phyloP scores from a whole-genome alignment of 1,140 invertebrate genomes.

The Hypsibius dujardini region DNA sequence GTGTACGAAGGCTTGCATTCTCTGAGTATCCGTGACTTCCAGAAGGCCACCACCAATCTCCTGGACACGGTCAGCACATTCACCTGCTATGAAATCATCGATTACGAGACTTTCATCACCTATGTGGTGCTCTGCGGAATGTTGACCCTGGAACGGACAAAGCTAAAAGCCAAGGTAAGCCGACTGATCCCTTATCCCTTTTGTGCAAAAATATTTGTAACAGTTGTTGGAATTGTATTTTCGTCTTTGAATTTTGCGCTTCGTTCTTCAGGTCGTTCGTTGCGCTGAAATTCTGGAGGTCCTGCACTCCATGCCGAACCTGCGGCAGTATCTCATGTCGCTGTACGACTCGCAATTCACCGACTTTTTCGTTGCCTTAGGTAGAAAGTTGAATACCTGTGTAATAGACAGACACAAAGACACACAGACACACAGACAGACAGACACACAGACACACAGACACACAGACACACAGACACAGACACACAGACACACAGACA shows the following conservation, averaged over 20 bases:
- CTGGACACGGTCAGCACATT: conserved; percentile 98
- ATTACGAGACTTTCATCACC: conserved; percentile 74
- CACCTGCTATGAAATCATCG: conserved; percentile 95
- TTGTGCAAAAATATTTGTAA: conserved; percentile 14
- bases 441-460: too few species aligned
- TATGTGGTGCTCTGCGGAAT: conserved; percentile 74
- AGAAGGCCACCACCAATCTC: conserved; percentile 77
- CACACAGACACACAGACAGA: too few species aligned
- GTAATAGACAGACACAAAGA: not conserved
- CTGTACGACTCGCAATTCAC: conserved; percentile 93
- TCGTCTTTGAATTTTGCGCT: conserved; percentile 22
- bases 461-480: too few species aligned
- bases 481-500: too few species aligned
- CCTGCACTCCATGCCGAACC: conserved; percentile 63
- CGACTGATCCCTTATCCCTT: conserved; percentile 14
- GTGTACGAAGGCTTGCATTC: conserved; percentile 84
- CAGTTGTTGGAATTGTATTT: conserved; percentile 21
- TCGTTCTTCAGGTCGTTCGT: conserved; percentile 46
- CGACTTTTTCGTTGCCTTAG: conserved; percentile 78
- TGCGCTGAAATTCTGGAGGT: conserved; percentile 91
- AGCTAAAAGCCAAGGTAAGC: conserved; percentile 55
- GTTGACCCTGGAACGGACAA: conserved; percentile 62
- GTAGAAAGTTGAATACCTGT: conserved; percentile 36
- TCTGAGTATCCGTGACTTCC: conserved; percentile 87
- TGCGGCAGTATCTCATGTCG: conserved; percentile 77